These are phyloP conservation scores for Himalopsyche tibetana DNA, from an alignment of 2,888 invertebrate species.

Conservation along the genomic window DNA sequence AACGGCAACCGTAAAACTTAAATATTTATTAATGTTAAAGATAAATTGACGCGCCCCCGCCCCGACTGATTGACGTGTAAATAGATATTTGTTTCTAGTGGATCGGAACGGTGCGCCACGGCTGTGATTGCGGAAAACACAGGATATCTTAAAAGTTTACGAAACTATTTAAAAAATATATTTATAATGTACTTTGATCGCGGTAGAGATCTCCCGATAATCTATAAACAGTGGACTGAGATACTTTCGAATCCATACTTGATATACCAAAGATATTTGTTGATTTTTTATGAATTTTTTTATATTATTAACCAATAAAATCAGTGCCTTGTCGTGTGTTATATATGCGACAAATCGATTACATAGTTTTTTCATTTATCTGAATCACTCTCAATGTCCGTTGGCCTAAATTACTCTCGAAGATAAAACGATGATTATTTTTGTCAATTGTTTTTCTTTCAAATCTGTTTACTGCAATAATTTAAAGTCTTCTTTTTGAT, in stretches of 20 bases:
- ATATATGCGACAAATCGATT: slow-evolving; percentile 58
- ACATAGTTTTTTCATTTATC: slow-evolving; percentile 59
- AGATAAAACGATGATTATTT: not conserved
- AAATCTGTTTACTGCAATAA: not conserved
- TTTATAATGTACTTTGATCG: slow-evolving; percentile 9
- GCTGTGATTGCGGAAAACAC: slow-evolving; percentile 66
- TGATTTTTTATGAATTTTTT: slow-evolving; percentile 58
- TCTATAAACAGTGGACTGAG: not conserved
- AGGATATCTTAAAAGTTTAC: slow-evolving; percentile 58
- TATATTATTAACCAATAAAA: slow-evolving; percentile 59
- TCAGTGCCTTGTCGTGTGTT: slow-evolving; percentile 62
- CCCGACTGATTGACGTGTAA: slow-evolving; percentile 36
- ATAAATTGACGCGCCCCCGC: not conserved
- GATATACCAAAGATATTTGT: slow-evolving; percentile 65
- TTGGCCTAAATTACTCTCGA: not conserved
- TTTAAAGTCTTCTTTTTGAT: not conserved
- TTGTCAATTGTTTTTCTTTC: not conserved
- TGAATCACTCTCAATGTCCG: slow-evolving; percentile 38
- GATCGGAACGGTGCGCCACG: slow-evolving; percentile 52
- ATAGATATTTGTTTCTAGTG: slow-evolving; percentile 37
- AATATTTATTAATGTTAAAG: slow-evolving; percentile 35
- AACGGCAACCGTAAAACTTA: not conserved
- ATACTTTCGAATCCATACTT: slow-evolving; percentile 49
- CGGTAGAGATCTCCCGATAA: not conserved
- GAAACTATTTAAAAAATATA: slow-evolving; percentile 36